Conservation (phyloP, 2,113 vertebrate species). For the Cyanoderma ruficeps region DNA sequence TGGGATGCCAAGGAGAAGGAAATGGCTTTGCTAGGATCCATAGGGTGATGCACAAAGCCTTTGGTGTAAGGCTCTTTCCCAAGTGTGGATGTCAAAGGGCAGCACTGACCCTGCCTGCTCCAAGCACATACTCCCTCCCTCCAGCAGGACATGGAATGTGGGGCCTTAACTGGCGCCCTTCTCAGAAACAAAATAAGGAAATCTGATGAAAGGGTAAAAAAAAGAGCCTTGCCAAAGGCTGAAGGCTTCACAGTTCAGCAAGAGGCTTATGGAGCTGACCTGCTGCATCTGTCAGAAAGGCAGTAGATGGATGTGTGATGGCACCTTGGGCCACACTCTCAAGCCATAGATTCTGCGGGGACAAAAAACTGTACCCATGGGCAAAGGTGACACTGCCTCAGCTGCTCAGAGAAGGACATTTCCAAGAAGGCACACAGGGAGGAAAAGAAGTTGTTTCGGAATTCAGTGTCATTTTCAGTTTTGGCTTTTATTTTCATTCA, state of each 20-base stretch:
- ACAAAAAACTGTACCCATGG: neutral
- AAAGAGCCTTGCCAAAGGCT: neutral
- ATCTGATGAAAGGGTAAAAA: neutral
- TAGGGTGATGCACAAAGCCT: neutral
- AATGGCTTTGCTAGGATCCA: neutral
- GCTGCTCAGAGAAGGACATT: neutral
- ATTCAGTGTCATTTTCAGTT: neutral
- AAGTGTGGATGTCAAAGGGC: neutral
- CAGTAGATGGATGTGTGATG: neutral
- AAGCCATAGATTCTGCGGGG: neutral
- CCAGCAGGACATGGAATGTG: fast-evolving
- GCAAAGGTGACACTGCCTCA: neutral
- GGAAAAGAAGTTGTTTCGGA: neutral
- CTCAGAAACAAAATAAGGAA: neutral
- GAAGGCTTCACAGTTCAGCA: neutral
- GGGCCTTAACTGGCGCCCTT: neutral
- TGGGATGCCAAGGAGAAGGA: neutral
- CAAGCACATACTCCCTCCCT: neutral
- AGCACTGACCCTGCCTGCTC: neutral
- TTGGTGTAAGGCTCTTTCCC: neutral
- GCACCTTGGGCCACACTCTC: neutral
- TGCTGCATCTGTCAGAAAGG: neutral
- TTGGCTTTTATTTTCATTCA: slow-evolving; percentile 63
- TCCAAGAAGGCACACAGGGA: neutral
- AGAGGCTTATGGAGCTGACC: neutral